phyloP scores from a whole-genome alignment of 2,113 vertebrate genomes.

The Psittacula cyanocephala region DNA sequence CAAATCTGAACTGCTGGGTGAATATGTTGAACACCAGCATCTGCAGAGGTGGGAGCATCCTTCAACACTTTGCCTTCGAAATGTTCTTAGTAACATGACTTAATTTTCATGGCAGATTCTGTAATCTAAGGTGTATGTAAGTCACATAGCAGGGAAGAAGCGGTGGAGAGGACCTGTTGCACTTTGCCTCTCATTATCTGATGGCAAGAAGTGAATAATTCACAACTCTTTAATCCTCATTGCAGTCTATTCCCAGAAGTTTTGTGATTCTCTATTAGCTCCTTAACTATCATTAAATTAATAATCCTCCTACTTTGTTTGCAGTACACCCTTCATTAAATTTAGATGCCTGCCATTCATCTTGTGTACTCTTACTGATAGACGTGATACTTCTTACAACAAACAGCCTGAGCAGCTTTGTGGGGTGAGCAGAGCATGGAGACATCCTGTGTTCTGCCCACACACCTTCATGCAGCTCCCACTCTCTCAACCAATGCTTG shows the following conservation, averaged over 20 bases:
- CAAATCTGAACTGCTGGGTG: not conserved
- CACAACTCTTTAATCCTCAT: not conserved
- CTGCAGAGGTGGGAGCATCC: not conserved
- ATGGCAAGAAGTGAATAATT: constrained; percentile 5
- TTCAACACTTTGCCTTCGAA: not conserved
- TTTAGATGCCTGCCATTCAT: not conserved
- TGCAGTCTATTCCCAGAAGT: not conserved
- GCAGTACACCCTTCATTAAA: not conserved
- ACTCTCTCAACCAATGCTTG: not conserved
- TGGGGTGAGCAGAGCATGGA: not conserved
- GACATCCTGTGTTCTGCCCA: not conserved
- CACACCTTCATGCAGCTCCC: not conserved
- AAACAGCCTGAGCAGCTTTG: not conserved
- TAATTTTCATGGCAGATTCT: not conserved
- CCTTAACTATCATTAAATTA: not conserved
- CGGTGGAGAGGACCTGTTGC: not conserved
- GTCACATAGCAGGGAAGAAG: not conserved
- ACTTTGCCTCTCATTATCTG: not conserved
- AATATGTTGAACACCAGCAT: not conserved
- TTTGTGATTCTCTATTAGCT: constrained; percentile 7
- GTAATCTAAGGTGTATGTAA: not conserved
- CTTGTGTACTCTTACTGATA: not conserved
- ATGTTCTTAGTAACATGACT: not conserved
- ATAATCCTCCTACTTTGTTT: not conserved
- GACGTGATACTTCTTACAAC: rapidly evolving